Base-by-base conservation (phyloP, 1,140 invertebrate species). In the Platyscapa corneri region DNA sequence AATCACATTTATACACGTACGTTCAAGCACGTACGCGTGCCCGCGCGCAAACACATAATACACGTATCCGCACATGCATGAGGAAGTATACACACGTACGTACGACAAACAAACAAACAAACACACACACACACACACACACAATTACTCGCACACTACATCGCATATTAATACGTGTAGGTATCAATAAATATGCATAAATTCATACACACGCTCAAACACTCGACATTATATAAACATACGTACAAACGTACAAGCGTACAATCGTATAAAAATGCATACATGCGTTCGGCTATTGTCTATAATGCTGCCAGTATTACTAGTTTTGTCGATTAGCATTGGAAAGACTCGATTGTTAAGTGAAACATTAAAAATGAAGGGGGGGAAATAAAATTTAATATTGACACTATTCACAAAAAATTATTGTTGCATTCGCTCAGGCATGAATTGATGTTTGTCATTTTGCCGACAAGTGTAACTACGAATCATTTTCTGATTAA, bases 281-380 rank as follows among this genome's bases (percentile, higher is more conserved):
- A 76, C 37, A 78, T 65, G 18, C 79, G 53, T 76, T 72, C 34
- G 65, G 85, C 85, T 83, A 83, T 83, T 86, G 53, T 86, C 67
- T 86, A 83, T 86, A 83, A 86, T 79, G 81, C 85, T 86, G 85
- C 81, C 85, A 86, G 85, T 86, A 86, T 86, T 86, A 86, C 64
- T 86, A 86, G 81, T 86, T 86, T 86, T 78, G 74, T 86, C 75
- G 64, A 82, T 86, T 82, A 85, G 37, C 42, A 82, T 77, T 81
- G 78, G 60, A 14, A 34, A 76, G 64, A 82, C 46, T 80, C 76
- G 83, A 80, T 79, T 84, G 60, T 84, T 79, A 72, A 84, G 46
- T 64, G 67, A 74, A 70, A 56, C 64, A 30, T 67, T 70, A 18
- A 70, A 49, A 75, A 42, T 78, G 27, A 27, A 53, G 5, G 60